These are phyloP conservation scores for Nyctibius bracteatus DNA, from an alignment of 2,113 vertebrate genomes.

Conservation along the genomic window DNA sequence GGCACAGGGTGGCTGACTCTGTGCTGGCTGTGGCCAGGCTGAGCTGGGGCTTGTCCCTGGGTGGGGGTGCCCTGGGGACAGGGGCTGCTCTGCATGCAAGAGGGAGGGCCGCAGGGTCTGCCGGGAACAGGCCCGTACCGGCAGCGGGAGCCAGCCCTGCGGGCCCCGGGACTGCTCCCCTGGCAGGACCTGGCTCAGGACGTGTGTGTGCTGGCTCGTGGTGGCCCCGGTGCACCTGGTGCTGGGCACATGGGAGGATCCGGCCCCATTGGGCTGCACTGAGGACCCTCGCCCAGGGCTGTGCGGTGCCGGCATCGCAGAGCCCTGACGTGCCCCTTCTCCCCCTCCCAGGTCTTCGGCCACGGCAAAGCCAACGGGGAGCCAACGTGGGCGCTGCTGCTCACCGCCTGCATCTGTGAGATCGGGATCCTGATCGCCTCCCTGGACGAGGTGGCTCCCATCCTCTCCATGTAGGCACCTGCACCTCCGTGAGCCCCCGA, in stretches of 20 bases:
- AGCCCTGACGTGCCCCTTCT: fast-evolving
- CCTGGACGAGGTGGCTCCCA: constrained; percentile 93
- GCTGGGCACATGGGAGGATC: background rate
- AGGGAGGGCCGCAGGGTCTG: background rate
- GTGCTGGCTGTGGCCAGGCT: background rate
- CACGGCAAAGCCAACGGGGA: constrained; percentile 97
- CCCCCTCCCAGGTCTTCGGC: constrained; percentile 85
- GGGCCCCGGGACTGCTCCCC: background rate
- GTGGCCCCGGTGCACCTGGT: background rate
- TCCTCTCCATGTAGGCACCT: constrained; percentile 91
- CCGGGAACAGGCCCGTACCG: background rate
- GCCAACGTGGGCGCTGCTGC: constrained; percentile 94
- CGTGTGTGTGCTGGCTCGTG: fast-evolving
- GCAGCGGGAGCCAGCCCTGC: background rate
- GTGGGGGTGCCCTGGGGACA: fast-evolving
- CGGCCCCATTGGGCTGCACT: fast-evolving
- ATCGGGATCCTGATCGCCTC: constrained; percentile 97
- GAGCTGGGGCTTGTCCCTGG: background rate
- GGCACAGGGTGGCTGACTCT: fast-evolving
- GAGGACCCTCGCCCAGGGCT: background rate
- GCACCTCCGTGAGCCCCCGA: background rate
- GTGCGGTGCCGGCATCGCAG: fast-evolving
- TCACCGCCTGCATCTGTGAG: constrained; percentile 96
- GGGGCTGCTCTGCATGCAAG: background rate
- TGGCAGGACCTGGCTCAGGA: background rate